A percentile compares a stretch with the other conserved stretches of the same genome.
phyloP scores from a whole-genome alignment of 2,888 invertebrate species.

The Nymphalis urticae region DNA sequence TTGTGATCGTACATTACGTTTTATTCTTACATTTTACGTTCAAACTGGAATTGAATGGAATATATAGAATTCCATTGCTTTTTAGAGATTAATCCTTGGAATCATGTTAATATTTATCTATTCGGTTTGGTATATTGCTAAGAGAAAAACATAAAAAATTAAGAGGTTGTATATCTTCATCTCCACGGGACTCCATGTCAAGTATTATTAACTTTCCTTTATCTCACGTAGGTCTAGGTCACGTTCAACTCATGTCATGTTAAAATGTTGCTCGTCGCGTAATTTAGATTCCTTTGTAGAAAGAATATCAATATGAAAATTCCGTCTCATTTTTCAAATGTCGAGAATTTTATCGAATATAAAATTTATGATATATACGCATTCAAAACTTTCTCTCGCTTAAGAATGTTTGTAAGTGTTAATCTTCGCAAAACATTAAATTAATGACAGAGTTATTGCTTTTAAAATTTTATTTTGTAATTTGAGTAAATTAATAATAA shows the following conservation, averaged over 20 bases:
- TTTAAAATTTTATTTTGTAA: too few species aligned
- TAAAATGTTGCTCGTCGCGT: constrained; percentile 11
- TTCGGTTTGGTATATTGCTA: background rate
- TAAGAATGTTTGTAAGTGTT: too few species aligned
- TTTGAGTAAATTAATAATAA: too few species aligned
- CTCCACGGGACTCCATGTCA: constrained; percentile 6
- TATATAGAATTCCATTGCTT: background rate
- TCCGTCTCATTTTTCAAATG: constrained; percentile 2
- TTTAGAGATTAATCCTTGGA: background rate
- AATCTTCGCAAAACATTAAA: too few species aligned
- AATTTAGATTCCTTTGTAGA: constrained; percentile 15
- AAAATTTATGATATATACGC: background rate
- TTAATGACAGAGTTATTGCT: too few species aligned
- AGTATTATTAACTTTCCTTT: constrained; percentile 11
- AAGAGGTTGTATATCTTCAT: constrained; percentile 7
- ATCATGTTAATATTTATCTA: background rate
- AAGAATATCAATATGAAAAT: constrained; percentile 13
- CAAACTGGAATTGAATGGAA: too few species aligned
- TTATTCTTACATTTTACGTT: too few species aligned
- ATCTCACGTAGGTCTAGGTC: constrained; percentile 7
- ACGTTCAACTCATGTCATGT: constrained; percentile 15
- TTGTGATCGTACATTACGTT: too few species aligned
- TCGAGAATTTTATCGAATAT: background rate
- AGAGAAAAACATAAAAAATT: background rate
- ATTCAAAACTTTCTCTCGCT: too few species aligned